A percentile compares a stretch with the other conserved stretches of the same genome.
phyloP scores from a whole-genome alignment of 2,797 vertebrate species.

The Mastacembelus armatus region DNA sequence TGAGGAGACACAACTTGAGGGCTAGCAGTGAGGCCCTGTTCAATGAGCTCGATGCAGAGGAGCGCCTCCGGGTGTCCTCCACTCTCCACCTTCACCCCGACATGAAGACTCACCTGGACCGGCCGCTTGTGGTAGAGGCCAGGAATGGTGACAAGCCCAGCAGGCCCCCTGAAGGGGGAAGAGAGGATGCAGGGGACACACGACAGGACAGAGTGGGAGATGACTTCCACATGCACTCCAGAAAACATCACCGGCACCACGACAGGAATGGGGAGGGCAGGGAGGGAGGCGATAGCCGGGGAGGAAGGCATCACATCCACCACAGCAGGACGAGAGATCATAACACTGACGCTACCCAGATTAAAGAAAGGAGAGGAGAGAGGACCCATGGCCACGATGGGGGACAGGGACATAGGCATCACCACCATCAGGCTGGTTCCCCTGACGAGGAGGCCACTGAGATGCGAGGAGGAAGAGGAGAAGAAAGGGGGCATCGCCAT shows the following conservation, averaged over 20 bases:
- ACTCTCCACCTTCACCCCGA: slow-evolving; percentile 91
- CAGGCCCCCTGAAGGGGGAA: slow-evolving; percentile 37
- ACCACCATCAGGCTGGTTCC: slow-evolving; percentile 49
- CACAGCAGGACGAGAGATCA: slow-evolving; percentile 86
- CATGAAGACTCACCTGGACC: slow-evolving; percentile 94
- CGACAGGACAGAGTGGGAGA: slow-evolving; percentile 47
- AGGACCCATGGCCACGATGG: slow-evolving; percentile 67
- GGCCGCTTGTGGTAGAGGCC: slow-evolving; percentile 91
- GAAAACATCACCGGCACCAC: slow-evolving; percentile 86
- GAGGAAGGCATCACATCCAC: slow-evolving; percentile 84
- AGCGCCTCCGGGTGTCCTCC: slow-evolving; percentile 86
- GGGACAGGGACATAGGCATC: slow-evolving; percentile 68
- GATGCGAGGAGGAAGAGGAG: slow-evolving; percentile 29
- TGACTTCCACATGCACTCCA: slow-evolving; percentile 50
- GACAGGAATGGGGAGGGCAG: slow-evolving; percentile 80
- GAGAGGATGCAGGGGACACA: slow-evolving; percentile 39
- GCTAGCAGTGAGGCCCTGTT: slow-evolving; percentile 94
- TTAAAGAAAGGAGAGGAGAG: slow-evolving; percentile 73
- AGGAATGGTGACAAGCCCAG: slow-evolving; percentile 62
- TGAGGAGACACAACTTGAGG: slow-evolving; percentile 92
- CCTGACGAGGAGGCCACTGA: slow-evolving; percentile 82
- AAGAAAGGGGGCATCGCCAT: slow-evolving; percentile 78
- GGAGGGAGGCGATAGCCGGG: slow-evolving; percentile 67
- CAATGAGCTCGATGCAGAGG: slow-evolving; percentile 94
- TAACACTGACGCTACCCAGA: slow-evolving; percentile 46